Evolutionary conservation across 2,888 invertebrate species (phyloP).

Genomic region (Sthenelais limicola): DNA sequence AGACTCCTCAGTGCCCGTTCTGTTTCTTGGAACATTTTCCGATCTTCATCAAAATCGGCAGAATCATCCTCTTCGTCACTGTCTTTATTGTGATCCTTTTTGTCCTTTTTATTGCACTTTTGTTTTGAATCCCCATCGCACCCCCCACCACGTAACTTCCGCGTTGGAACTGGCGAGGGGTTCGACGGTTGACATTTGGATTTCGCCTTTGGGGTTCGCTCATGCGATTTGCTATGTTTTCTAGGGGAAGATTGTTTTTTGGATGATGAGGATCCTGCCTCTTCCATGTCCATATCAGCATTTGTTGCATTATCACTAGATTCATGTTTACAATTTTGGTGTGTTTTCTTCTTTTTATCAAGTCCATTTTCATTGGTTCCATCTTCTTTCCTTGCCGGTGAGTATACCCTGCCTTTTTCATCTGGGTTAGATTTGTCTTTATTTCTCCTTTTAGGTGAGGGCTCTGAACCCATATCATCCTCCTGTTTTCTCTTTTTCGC

Average conservation of each 20-base stretch:
- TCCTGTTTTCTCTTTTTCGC: conserved; percentile 62
- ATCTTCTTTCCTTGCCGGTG: conserved; percentile 3
- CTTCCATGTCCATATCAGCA: conserved; percentile 35
- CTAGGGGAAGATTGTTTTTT: conserved; percentile 8
- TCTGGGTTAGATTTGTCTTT: conserved; percentile 21
- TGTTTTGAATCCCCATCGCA: background rate
- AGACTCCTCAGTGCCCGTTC: conserved; percentile 89
- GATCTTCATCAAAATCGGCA: conserved; percentile 79
- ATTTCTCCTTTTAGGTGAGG: conserved; percentile 40
- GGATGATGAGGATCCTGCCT: conserved; percentile 1
- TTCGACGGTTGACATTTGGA: conserved; percentile 9
- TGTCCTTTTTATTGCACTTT: background rate
- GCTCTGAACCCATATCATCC: conserved; percentile 45
- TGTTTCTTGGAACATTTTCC: conserved; percentile 86
- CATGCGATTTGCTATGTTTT: conserved; percentile 35
- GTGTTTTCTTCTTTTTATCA: background rate
- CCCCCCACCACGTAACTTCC: conserved; percentile 7
- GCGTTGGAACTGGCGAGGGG: background rate
- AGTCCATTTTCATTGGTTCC: conserved; percentile 24
- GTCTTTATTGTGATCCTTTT: conserved; percentile 19
- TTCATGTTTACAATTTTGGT: background rate
- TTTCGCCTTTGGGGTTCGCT: conserved; percentile 16
- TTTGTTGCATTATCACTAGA: background rate
- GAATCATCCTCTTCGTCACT: conserved; percentile 69
- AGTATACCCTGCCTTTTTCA: background rate